Evolutionary conservation across 2,113 vertebrate species (phyloP), one percentile per base, ranked within the genome.

Genomic region (Phainopepla nitens): DNA sequence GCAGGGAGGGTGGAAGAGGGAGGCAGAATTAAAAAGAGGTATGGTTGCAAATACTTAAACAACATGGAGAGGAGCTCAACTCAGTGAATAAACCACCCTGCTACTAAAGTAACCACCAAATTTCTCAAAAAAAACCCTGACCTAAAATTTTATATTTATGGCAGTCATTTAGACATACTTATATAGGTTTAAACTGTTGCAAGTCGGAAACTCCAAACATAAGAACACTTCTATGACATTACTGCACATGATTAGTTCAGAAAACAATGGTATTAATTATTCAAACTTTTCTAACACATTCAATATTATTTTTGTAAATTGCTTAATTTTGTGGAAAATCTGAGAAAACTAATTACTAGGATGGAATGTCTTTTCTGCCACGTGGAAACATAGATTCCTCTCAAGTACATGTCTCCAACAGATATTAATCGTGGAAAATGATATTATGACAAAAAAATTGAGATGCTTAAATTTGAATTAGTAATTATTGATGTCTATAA

Each of bases 1-100:
- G 4, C 2, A n/a, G 8, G 5, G 23, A 65, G 8, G 2, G 2
- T 5, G 2, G 6, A 6, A 57, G 4, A 2, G 4, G 9, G 4
- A 54, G 14, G 31, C 2, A 12, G 31, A 28, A 27, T 16, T 14
- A 6, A 27, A 47, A n/a, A 5, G 50, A 11, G 2, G 1, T 21
- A 31, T 11, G 29, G 6, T 3, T 80, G 9, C 10, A 81, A 80
- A 49, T 61, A 47, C 2, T 54, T 33, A 53, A 22, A 41, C 56
- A 21, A 72, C 14, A 39, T 27, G 42, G 9, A 27, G 7, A 72
- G 10, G 20, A 80, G 9, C 6, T 49, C 21, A 83, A 4, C 17
- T 68, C 39, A n/a, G 21, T 42, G 51, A 68, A 65, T 47, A 15
- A 15, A 50, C 12, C 6, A 60, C 12, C 4, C 51, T 41, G 10